Percentiles rank a stretch among this genome's conserved stretches.
Conservation (phyloP, 2,113 vertebrate species). For the Pollachius pollachius region DNA sequence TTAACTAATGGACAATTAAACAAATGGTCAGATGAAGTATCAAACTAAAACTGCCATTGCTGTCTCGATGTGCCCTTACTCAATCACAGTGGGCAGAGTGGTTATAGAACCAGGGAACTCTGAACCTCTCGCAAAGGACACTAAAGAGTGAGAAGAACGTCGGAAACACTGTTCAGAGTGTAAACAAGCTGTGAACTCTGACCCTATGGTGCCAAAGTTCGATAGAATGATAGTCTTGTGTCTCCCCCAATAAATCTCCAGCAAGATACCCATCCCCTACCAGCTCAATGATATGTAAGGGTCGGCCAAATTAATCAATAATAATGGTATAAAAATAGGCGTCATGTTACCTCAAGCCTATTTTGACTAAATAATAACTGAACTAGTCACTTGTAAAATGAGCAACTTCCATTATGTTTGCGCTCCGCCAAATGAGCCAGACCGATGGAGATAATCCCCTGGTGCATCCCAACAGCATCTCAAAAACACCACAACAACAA, state of each 20-base stretch:
- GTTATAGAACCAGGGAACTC: neutral
- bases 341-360: no score
- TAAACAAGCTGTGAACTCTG: conserved; percentile 26
- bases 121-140: conserved; percentile 18
- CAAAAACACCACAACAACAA: conserved; percentile 16
- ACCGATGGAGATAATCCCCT: conserved; percentile 39
- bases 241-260: no score
- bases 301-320: no score
- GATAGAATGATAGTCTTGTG: no score
- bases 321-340: no score
- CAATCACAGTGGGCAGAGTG: conserved; percentile 22
- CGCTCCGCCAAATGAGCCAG: neutral
- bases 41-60: conserved; percentile 53
- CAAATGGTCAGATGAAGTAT: conserved; percentile 62
- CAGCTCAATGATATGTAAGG: no score
- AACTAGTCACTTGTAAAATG: no score
- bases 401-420: no score
- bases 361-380: no score
- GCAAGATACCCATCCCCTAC: no score
- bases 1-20: conserved; percentile 69
- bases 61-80: conserved; percentile 39
- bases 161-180: no score
- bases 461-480: conserved; percentile 4
- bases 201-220: neutral
- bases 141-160: neutral